Base-by-base conservation (phyloP, 2,888 invertebrate genomes). In the Agrotis ipsilon region DNA sequence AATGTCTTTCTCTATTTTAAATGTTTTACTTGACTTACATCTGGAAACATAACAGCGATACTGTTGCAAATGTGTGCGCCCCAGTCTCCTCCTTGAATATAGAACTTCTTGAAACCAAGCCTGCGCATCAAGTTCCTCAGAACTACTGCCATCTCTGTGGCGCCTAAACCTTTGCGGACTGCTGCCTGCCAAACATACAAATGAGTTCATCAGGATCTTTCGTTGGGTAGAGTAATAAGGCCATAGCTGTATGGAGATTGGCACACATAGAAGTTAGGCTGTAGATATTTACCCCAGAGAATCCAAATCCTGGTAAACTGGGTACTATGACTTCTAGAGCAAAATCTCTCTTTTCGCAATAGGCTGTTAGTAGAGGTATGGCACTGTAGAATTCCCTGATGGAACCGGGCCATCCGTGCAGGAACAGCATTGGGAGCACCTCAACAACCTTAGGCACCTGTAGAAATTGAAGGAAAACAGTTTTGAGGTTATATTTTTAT, bases 361-460 rank as follows among this genome's bases (percentile, higher is more conserved):
- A 94, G 1, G 92, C 92, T 0, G 96, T 97, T 9, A 97, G 90
- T 7, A 96, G 78, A 0, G 97, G 97, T 66, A 98, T 96, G 3
- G 97, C 91, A 75, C 97, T 97, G 85, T 97, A 97, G 88, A 98
- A 98, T 92, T 98, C 98, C 48, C 97, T 93, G 0, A 98, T 93
- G 1, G 97, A 97, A 0, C 98, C 98, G 1, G 98, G 98, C 98
- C 98, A 98, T 18, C 98, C 98, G 87, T 98, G 98, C 3, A 97
- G 90, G 43, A 98, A 73, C 19, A 98, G 85, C 18, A 98, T 43
- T 0, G 85, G 84, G 1, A 84, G 2, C 4, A 74, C 68, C 45
- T 52, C 48, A 0, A 75, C 68, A 11, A 52, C 60, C 5, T 39
- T 16, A 14, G 78, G 68, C 0, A 80, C 75, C 81, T 81, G 43